These are phyloP conservation scores for Neuroscelio doddi DNA, from an alignment of 2,888 invertebrate genomes.

Conservation along the genomic window DNA sequence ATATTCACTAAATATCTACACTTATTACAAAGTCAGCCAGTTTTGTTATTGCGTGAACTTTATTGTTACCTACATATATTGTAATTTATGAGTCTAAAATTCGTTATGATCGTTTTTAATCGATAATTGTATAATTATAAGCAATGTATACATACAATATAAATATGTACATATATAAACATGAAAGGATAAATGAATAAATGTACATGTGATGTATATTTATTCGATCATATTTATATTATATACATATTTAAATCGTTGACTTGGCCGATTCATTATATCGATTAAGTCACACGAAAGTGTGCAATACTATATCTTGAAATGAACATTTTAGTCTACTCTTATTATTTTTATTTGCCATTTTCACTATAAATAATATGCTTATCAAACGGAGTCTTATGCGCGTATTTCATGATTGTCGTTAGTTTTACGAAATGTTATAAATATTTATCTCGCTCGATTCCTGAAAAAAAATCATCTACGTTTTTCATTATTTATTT, in stretches of 20 bases:
- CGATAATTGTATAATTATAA: conserved; percentile 41
- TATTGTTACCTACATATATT: conserved; percentile 52
- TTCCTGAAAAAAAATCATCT: background rate
- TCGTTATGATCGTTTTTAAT: conserved; percentile 44
- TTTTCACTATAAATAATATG: too few relatives aligned
- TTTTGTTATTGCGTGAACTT: conserved; percentile 47
- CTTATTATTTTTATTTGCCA: background rate
- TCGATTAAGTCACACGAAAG: conserved; percentile 35
- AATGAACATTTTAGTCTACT: conserved; percentile 41
- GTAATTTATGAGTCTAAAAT: conserved; percentile 52
- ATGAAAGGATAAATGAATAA: background rate
- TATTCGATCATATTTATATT: background rate
- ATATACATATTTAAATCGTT: too few relatives aligned
- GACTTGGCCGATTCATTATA: conserved; percentile 6
- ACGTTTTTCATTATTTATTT: background rate
- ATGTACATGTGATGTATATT: background rate
- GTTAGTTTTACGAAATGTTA: conserved; percentile 1
- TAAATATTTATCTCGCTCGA: too few relatives aligned
- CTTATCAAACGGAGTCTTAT: background rate
- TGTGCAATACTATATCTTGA: conserved; percentile 27
- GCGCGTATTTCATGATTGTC: background rate
- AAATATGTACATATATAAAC: background rate
- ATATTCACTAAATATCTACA: conserved; percentile 39
- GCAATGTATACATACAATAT: conserved; percentile 28
- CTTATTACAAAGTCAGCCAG: conserved; percentile 42